A percentile compares a stretch with the other conserved stretches of the same genome.
Evolutionary conservation across 23 tunicate species (phyloP).

Genomic region (Styela plicata): DNA sequence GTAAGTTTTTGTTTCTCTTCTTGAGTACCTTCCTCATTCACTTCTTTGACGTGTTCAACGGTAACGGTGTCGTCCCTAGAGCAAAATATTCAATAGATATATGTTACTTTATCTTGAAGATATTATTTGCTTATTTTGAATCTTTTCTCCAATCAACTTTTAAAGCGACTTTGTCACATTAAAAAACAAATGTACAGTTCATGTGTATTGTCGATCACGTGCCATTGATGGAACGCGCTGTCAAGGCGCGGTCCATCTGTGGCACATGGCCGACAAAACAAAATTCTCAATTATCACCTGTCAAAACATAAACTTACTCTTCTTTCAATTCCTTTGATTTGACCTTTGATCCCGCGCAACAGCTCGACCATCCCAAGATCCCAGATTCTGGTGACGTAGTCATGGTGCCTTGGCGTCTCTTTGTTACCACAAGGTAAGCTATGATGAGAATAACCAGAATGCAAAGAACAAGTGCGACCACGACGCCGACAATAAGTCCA

Average conservation of each 20-base stretch:
- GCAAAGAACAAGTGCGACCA: constrained; percentile 44
- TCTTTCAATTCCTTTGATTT: constrained; percentile 33
- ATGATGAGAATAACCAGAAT: constrained; percentile 10
- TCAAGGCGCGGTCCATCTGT: no score
- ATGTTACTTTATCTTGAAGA: no score
- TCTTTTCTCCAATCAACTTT: no score
- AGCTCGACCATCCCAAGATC: constrained; percentile 16
- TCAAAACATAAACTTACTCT: no score
- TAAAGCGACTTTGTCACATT: no score
- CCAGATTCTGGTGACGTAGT: constrained; percentile 25
- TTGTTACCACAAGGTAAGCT: constrained; percentile 22
- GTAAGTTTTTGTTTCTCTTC: constrained; percentile 79
- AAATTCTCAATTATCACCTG: no score
- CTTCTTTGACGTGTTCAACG: constrained; percentile 68
- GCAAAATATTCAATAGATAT: no score
- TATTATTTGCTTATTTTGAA: no score
- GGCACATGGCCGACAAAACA: no score
- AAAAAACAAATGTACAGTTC: no score
- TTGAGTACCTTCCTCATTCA: constrained; percentile 66
- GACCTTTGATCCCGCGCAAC: constrained; percentile 29
- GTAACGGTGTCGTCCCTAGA: constrained; percentile 37
- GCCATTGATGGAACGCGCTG: no score
- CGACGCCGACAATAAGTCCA: constrained; percentile 51
- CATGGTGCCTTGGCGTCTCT: not conserved
- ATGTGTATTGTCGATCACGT: no score